Conservation (phyloP, 2,888 invertebrate species). For the Drosophila borborema region DNA sequence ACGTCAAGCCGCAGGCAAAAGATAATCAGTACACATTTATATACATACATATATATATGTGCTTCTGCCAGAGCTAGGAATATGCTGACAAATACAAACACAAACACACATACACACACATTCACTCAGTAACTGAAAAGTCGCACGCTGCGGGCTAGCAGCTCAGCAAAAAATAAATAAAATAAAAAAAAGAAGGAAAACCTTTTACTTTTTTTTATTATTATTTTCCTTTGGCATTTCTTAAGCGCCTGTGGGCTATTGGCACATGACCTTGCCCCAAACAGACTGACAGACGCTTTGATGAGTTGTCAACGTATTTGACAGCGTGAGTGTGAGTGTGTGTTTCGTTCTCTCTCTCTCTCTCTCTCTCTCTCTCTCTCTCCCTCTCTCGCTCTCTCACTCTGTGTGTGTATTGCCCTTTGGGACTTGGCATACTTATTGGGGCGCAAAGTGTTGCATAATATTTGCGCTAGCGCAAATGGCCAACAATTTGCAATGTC, state of each 20-base stretch:
- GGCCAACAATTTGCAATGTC: slow-evolving; percentile 57
- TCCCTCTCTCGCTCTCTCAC: not conserved
- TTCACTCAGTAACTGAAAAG: slow-evolving; percentile 16
- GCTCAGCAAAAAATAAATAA: slow-evolving; percentile 23
- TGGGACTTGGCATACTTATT: slow-evolving; percentile 65
- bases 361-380: not conserved
- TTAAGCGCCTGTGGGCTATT: slow-evolving; percentile 66
- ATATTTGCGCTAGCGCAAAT: slow-evolving; percentile 67
- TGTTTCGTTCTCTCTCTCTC: not conserved
- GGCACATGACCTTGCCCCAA: slow-evolving; percentile 71
- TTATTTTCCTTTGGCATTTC: slow-evolving; percentile 38
- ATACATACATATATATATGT: not conserved
- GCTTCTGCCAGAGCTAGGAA: slow-evolving; percentile 14
- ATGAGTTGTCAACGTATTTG: slow-evolving; percentile 71
- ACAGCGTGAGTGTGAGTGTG: slow-evolving; percentile 9
- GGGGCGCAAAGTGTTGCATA: slow-evolving; percentile 77
- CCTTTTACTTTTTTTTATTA: slow-evolving; percentile 52
- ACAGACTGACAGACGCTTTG: slow-evolving; percentile 53
- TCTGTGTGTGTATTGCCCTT: slow-evolving; percentile 43
- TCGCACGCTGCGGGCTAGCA: slow-evolving; percentile 39
- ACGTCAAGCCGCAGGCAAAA: slow-evolving; percentile 36
- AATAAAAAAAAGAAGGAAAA: slow-evolving; percentile 13
- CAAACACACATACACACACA: slow-evolving; percentile 16
- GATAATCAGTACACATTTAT: slow-evolving; percentile 25
- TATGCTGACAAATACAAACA: slow-evolving; percentile 53